Conservation (phyloP, 2,113 vertebrate species). For the Chunga burmeisteri region DNA sequence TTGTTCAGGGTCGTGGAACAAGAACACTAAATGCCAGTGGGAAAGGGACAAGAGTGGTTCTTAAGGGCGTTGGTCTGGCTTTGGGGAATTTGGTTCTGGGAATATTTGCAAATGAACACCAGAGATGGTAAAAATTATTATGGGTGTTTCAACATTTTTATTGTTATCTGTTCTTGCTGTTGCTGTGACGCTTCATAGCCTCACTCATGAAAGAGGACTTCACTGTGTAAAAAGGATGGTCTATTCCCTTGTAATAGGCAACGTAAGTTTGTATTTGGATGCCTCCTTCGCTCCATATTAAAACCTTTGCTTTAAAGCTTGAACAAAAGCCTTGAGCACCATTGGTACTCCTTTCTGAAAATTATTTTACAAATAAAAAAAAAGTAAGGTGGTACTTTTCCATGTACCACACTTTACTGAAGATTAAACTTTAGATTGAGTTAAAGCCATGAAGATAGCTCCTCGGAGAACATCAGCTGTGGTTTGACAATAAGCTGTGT, state of each 20-base stretch:
- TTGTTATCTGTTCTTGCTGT: not conserved
- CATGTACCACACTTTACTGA: not conserved
- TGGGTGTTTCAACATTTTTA: not conserved
- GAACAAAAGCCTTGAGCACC: not conserved
- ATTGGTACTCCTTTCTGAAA: not conserved
- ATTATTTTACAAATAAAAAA: not conserved
- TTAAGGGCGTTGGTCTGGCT: not conserved
- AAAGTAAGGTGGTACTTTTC: not conserved
- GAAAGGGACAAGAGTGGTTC: not conserved
- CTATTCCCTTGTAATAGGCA: not conserved
- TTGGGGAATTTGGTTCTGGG: not conserved
- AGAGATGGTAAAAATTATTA: not conserved
- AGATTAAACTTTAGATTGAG: not conserved
- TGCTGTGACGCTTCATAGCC: not conserved
- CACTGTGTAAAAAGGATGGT: not conserved
- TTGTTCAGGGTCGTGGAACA: not conserved
- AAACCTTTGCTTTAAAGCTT: not conserved
- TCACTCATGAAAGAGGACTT: not conserved
- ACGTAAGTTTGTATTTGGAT: not conserved
- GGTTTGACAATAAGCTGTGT: not conserved
- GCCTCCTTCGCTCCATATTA: not conserved
- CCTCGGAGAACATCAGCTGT: not conserved
- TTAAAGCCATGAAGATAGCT: not conserved
- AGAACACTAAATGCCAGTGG: not conserved
- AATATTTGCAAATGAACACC: not conserved